Percentiles rank a stretch among this genome's conserved stretches.
These are phyloP conservation scores for Lucilia sericata DNA, from an alignment of 1,140 invertebrate species.

Conservation along the genomic window DNA sequence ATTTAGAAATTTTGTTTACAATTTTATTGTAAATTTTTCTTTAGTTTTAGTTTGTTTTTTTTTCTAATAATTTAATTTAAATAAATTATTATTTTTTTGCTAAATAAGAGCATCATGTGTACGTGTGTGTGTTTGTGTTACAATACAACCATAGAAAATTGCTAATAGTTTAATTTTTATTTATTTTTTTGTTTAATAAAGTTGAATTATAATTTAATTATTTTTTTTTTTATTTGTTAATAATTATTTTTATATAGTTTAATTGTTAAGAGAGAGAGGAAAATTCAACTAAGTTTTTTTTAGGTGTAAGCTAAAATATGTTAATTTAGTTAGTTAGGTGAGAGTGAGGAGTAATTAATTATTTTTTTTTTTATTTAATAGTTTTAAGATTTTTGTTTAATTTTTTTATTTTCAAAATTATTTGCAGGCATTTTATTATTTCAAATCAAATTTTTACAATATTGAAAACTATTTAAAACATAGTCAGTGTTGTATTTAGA, in stretches of 20 bases:
- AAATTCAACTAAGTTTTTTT: slow-evolving; percentile 8
- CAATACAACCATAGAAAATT: slow-evolving; percentile 65
- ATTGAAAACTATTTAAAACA: background rate
- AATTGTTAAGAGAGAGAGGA: background rate
- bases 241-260: background rate
- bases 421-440: no score
- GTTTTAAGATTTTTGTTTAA: background rate
- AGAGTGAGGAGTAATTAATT: background rate
- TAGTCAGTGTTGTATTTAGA: background rate
- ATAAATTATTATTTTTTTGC: slow-evolving; percentile 36
- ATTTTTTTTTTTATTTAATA: background rate
- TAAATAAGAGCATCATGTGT: slow-evolving; percentile 48
- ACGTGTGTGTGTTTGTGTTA: slow-evolving; percentile 43
- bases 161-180: slow-evolving; percentile 58
- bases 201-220: slow-evolving; percentile 15
- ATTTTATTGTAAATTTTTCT: slow-evolving; percentile 21
- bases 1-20: background rate
- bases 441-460: no score
- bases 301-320: slow-evolving; percentile 1
- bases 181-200: slow-evolving; percentile 16
- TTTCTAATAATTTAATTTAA: slow-evolving; percentile 27
- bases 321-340: background rate
- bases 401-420: background rate
- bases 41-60: slow-evolving; percentile 17
- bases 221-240: background rate